Evolutionary conservation across 2,113 vertebrate species (phyloP), one percentile per base, ranked within the genome.

Genomic region (Lamprotornis superbus): DNA sequence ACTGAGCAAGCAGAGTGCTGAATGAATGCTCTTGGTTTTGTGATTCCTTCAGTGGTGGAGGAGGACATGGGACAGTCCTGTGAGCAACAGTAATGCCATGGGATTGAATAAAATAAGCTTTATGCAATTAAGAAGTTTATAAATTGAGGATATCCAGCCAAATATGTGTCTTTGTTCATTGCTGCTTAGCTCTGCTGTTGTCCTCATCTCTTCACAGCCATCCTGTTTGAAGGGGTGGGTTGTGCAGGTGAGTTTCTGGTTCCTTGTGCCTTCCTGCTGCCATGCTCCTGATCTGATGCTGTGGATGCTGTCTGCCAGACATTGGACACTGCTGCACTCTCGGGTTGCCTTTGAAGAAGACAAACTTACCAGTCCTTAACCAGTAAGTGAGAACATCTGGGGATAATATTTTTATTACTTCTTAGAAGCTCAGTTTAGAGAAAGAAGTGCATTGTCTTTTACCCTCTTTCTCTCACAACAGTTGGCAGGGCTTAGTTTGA

Each of bases 341-440:
- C 24, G 39, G 56, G 50, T 74, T 82, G 71, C 22, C 47, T 73
- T 84, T 53, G 91, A 92, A 85, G 71, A 37, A 46, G 42, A 21
- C 19, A 65, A 40, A 60, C 8, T 52, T 60, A 59, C 75, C 75
- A 78, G 19, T 70, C 42, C n/a, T 40, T 61, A 89, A 77, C 20
- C 86, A 87, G 89, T 96, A 96, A 97, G 88, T 88, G 81, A 82
- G 77, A 97, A 94, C 94, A 96, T 92, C 77, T 97, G 95, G 71
- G 79, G 57, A 71, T 83, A 79, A 64, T 28, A 17, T 46, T 87
- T 59, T 55, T 19, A 56, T 82, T 79, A 8, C 75, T 27, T 64
- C 89, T 87, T 23, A 31, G 69, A 80, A 60, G 35, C 63, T 69
- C 59, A 87, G 75, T 61, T 90, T 76, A 63, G 89, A 90, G 79